Base-by-base conservation (phyloP, 2,888 invertebrate species). In the Amitus sp. region DNA sequence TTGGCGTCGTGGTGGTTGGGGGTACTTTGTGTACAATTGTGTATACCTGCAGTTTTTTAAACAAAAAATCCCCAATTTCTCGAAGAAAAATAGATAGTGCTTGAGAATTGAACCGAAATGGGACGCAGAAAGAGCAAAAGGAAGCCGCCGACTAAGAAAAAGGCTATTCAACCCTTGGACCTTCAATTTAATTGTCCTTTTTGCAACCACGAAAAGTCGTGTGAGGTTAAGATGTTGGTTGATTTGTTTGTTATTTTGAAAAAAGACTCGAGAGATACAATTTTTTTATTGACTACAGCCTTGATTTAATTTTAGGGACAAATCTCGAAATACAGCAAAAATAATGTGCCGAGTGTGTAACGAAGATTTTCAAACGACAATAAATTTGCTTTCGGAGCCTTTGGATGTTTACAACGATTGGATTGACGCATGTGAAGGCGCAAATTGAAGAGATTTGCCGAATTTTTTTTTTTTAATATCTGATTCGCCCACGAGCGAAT, bases 331-430 rank as follows among this genome's bases (percentile, higher is more conserved):
- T 84, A 94, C 97, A 15, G 99, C 97, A 1, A 87, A 92, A 81
- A 97, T 99, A 84, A 92, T 92, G 47, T 99, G 98, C 83, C 86
- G 95, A 70, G 96, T 99, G 1, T 99, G 98, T 78, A 83, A 95
- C 77, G 98, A 99, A 85, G 96, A 96, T 78, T 98, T 95, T 83
- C 98, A 98, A 82, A 96, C 98, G 0, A 90, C 91, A 23, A 96
- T 98, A 68, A 98, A 97, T 84, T 94, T 95, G 77, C 85, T 99
- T 59, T 97, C 98, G 6, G 98, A 99, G 82, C 93, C 98, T 4
- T 91, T 99, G 69, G 99, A 99, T 86, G 98, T 99, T 12, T 99
- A 98, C 82, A 97, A 98, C 83, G 98, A 98, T 82, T 99, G 98
- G 98, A 97, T 99, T 61, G 98, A 99, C 86, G 98, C 98, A 0